phyloP scores from a whole-genome alignment of 2,113 vertebrate species.

The Bettongia penicillata region DNA sequence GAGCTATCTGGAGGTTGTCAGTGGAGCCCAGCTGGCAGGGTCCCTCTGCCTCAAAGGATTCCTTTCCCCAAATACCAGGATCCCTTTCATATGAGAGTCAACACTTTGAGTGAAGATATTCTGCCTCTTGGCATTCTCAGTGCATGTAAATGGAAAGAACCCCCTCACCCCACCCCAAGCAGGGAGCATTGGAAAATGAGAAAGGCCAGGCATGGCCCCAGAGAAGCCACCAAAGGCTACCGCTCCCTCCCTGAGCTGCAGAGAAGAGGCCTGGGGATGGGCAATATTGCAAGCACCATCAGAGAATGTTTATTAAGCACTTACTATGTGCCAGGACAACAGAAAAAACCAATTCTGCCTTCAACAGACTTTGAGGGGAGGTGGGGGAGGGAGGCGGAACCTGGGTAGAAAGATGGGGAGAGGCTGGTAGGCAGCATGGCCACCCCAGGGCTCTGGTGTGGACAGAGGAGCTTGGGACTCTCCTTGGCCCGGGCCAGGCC shows the following conservation, averaged over 20 bases:
- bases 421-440: no score
- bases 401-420: rapidly evolving
- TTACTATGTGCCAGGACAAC: not conserved
- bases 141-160: not conserved
- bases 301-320: not conserved
- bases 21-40: not conserved
- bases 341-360: not conserved
- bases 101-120: not conserved
- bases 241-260: not conserved
- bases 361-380: not conserved
- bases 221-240: not conserved
- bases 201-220: not conserved
- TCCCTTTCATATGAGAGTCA: not conserved
- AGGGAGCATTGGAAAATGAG: rapidly evolving
- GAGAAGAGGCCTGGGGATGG: not conserved
- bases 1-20: no score
- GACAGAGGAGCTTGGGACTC: not conserved
- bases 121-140: not conserved
- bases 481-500: not conserved
- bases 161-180: not conserved
- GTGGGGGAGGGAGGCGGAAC: not conserved
- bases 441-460: no score
- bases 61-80: not conserved
- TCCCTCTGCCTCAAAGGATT: rapidly evolving
- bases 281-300: not conserved